Evolutionary conservation across 2,888 invertebrate species (phyloP).

Genomic region (Abrostola tripartita): DNA sequence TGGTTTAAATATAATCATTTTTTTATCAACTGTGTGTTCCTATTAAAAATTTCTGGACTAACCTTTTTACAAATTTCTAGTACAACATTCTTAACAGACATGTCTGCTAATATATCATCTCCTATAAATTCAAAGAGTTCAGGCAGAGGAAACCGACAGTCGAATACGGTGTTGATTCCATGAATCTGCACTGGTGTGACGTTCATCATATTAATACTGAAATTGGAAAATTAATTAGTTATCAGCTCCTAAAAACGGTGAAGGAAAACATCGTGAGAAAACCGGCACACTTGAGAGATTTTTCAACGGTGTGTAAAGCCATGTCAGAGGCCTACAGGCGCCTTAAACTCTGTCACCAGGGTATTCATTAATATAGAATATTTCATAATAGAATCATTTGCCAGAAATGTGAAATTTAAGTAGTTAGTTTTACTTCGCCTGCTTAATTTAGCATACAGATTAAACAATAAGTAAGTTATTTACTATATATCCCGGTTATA

Average conservation of each 20-base stretch:
- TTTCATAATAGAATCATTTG: no score
- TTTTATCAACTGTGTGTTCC: no score
- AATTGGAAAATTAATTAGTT: slow-evolving; percentile 7
- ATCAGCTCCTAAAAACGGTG: no score
- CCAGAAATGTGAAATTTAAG: background rate
- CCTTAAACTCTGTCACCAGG: no score
- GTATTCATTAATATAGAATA: background rate
- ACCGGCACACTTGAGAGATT: no score
- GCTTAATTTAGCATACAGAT: background rate
- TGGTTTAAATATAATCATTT: no score
- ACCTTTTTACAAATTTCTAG: slow-evolving; percentile 76
- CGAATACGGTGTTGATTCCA: slow-evolving; percentile 76
- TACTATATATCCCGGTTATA: no score
- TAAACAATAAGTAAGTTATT: no score
- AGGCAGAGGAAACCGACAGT: slow-evolving; percentile 71
- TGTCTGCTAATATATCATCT: slow-evolving; percentile 65
- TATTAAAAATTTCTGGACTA: slow-evolving; percentile 26
- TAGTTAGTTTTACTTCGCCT: background rate
- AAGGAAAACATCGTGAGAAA: no score
- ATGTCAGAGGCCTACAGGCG: no score
- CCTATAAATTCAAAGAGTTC: slow-evolving; percentile 61
- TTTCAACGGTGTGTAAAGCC: no score
- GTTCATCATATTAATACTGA: slow-evolving; percentile 67
- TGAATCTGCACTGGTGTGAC: slow-evolving; percentile 76
- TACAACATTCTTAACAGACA: slow-evolving; percentile 73